Conservation (phyloP, 2,888 invertebrate genomes). For the Sclerodermus sp. region DNA sequence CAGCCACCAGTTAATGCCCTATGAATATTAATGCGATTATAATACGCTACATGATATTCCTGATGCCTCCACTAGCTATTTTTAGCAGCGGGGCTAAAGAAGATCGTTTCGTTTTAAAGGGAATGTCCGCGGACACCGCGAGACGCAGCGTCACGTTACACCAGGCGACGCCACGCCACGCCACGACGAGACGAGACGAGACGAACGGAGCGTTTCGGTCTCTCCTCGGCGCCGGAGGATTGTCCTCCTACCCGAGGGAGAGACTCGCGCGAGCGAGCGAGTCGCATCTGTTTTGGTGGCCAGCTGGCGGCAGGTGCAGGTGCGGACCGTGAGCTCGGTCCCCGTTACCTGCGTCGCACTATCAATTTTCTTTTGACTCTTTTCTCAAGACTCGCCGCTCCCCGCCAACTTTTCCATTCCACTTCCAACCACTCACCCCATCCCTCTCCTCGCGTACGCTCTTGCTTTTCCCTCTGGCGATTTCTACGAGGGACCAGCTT, state of each 20-base stretch:
- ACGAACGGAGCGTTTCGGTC: too few species aligned
- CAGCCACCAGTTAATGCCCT: too few species aligned
- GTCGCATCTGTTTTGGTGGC: conserved; percentile 40
- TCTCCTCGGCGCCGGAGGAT: too few species aligned
- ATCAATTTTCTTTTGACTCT: conserved; percentile 49
- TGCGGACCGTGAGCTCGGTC: conserved; percentile 21
- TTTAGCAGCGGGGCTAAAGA: conserved; percentile 6
- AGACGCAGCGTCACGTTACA: not conserved
- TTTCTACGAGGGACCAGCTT: too few species aligned
- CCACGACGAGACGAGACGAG: too few species aligned
- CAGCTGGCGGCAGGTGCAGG: conserved; percentile 53
- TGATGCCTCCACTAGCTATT: too few species aligned
- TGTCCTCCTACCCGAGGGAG: not conserved
- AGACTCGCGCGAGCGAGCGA: not conserved
- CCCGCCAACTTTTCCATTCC: conserved; percentile 43
- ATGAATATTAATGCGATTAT: too few species aligned
- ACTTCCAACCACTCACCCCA: conserved; percentile 23
- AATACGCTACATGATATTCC: too few species aligned
- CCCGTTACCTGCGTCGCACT: conserved; percentile 29
- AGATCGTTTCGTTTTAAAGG: conserved; percentile 1
- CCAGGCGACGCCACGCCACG: too few species aligned
- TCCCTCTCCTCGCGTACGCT: conserved; percentile 6
- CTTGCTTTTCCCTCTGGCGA: too few species aligned
- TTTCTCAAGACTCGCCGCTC: conserved; percentile 33
- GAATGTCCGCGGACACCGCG: not conserved